A percentile compares a stretch with the other conserved stretches of the same genome.
Conservation (phyloP, 2,888 invertebrate genomes). For the Drosophila imparisetae region DNA sequence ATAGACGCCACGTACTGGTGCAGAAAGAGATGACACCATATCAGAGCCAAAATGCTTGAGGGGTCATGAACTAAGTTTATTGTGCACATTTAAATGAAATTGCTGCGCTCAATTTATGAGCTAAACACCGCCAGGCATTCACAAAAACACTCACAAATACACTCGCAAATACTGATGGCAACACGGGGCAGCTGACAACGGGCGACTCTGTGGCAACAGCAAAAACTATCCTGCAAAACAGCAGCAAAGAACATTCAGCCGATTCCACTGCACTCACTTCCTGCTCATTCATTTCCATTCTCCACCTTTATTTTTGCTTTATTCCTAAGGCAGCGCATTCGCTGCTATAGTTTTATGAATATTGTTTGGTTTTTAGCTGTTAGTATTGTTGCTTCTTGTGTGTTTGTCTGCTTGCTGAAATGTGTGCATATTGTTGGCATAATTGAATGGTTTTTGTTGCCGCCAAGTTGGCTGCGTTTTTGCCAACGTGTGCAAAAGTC, state of each 20-base stretch:
- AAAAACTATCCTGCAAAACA: conserved; percentile 18
- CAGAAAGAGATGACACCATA: conserved; percentile 21
- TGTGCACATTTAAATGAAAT: conserved; percentile 81
- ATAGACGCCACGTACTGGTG: background rate
- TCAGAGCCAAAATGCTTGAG: conserved; percentile 50
- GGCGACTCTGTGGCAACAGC: conserved; percentile 26
- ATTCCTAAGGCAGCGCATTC: conserved; percentile 52
- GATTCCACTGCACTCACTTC: conserved; percentile 55
- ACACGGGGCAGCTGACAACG: conserved; percentile 13
- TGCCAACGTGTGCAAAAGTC: conserved; percentile 26
- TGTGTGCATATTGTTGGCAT: conserved; percentile 76
- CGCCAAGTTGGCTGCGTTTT: conserved; percentile 38
- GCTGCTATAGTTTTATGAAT: conserved; percentile 70
- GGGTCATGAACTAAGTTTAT: conserved; percentile 79
- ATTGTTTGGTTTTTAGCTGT: conserved; percentile 37
- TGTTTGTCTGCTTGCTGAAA: conserved; percentile 59
- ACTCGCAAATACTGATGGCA: background rate
- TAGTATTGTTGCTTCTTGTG: conserved; percentile 12
- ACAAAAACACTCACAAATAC: conserved; percentile 19
- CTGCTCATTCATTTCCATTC: conserved; percentile 59
- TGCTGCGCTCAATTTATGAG: conserved; percentile 79
- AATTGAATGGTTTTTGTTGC: conserved; percentile 73
- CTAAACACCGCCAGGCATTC: conserved; percentile 70
- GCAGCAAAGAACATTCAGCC: conserved; percentile 51
- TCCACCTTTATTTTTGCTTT: conserved; percentile 25